Conservation (phyloP, 2,797 vertebrate species). For the Dermochelys coriacea region DNA sequence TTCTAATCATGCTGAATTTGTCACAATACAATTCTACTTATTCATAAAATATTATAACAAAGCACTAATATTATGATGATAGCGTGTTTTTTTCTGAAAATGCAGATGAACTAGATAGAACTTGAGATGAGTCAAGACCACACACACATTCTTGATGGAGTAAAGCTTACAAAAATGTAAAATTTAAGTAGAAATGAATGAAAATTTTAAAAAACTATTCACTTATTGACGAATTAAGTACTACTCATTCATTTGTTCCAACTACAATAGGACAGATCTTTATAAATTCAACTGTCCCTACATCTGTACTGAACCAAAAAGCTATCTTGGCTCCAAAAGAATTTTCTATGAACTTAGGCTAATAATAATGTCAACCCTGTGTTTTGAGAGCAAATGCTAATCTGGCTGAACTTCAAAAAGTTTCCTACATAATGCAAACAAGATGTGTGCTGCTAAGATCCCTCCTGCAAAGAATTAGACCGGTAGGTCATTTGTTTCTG, state of each 20-base stretch:
- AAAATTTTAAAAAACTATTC: not conserved
- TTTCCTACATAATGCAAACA: not conserved
- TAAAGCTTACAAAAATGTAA: constrained; percentile 13
- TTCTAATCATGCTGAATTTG: not conserved
- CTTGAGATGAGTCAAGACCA: not conserved
- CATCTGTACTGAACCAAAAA: not conserved
- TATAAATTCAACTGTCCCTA: not conserved
- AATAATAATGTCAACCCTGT: not conserved
- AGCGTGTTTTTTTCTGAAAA: not conserved
- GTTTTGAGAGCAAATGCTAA: not conserved
- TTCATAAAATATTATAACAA: not conserved
- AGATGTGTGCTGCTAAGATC: not conserved
- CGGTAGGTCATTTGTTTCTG: not conserved
- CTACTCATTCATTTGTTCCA: not conserved
- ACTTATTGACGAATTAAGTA: not conserved
- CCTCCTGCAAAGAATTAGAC: not conserved
- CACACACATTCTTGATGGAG: not conserved
- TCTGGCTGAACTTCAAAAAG: not conserved
- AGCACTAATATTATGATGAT: not conserved
- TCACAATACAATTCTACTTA: not conserved
- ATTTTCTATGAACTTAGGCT: not conserved
- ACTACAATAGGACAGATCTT: not conserved
- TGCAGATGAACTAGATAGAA: constrained; percentile 22
- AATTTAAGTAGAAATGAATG: constrained; percentile 1
- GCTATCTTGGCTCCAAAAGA: not conserved